Conservation (phyloP, 2,888 invertebrate genomes). For the Mythimna pallens region DNA sequence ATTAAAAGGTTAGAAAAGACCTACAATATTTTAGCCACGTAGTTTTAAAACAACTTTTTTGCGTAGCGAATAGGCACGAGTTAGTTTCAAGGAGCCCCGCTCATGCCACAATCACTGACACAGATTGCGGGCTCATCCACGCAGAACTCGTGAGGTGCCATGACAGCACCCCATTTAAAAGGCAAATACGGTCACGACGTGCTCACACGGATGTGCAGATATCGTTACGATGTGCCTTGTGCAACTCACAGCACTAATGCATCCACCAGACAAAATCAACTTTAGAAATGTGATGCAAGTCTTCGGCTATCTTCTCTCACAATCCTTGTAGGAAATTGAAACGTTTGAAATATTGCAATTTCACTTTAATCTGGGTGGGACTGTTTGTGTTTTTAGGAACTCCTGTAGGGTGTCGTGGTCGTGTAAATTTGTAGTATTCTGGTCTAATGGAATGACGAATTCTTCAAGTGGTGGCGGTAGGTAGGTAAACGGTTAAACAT, state of each 20-base stretch:
- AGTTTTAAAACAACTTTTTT: slow-evolving; percentile 52
- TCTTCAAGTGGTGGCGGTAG: no score
- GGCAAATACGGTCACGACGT: slow-evolving; percentile 87
- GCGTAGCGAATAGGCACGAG: slow-evolving; percentile 43
- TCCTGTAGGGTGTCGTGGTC: background rate
- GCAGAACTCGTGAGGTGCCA: slow-evolving; percentile 84
- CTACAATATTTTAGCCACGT: slow-evolving; percentile 30
- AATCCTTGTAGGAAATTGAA: slow-evolving; percentile 25
- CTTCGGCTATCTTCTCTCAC: slow-evolving; percentile 31
- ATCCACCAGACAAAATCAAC: slow-evolving; percentile 63
- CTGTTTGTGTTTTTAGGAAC: background rate
- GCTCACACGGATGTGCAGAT: slow-evolving; percentile 77
- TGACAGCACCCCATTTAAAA: slow-evolving; percentile 84
- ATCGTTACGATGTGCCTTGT: slow-evolving; percentile 73
- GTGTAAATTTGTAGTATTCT: no score
- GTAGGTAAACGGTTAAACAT: background rate
- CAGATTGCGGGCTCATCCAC: slow-evolving; percentile 82
- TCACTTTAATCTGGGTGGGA: background rate
- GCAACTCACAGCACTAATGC: slow-evolving; percentile 70
- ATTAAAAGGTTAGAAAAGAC: slow-evolving; percentile 23
- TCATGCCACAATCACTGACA: slow-evolving; percentile 80
- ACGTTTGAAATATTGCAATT: background rate
- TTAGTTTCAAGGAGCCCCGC: slow-evolving; percentile 67
- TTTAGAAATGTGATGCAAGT: slow-evolving; percentile 58
- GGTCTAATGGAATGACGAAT: background rate